A percentile compares a stretch with the other conserved stretches of the same genome.
phyloP scores from a whole-genome alignment of 2,888 invertebrate genomes.

The Phyto melanocephala region DNA sequence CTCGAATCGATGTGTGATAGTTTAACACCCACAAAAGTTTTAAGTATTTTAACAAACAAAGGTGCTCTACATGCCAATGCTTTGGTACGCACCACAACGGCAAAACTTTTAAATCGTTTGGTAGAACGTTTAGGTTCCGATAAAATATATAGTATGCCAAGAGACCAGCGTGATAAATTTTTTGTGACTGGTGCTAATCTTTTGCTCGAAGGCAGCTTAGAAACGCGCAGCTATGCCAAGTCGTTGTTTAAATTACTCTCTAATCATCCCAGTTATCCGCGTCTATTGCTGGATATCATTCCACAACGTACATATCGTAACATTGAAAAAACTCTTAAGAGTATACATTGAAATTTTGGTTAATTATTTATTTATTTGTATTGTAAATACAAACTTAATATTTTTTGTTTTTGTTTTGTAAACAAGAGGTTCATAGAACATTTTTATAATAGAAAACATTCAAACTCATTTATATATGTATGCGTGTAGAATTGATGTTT shows the following conservation, averaged over 20 bases:
- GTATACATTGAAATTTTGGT: slow-evolving; percentile 68
- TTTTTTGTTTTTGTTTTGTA: background rate
- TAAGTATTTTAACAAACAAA: slow-evolving; percentile 83
- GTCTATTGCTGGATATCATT: slow-evolving; percentile 88
- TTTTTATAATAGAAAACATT: background rate
- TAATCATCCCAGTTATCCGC: slow-evolving; percentile 87
- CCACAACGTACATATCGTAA: slow-evolving; percentile 88
- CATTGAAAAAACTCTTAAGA: slow-evolving; percentile 87
- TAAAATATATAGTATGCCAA: slow-evolving; percentile 84
- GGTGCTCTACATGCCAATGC: slow-evolving; percentile 92
- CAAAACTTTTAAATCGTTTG: slow-evolving; percentile 86
- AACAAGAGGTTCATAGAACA: slow-evolving; percentile 54
- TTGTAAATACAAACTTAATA: slow-evolving; percentile 26
- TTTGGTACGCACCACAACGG: slow-evolving; percentile 90
- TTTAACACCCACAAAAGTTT: slow-evolving; percentile 84
- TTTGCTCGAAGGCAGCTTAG: slow-evolving; percentile 90
- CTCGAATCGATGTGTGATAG: slow-evolving; percentile 90
- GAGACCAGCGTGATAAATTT: slow-evolving; percentile 89
- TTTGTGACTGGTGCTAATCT: slow-evolving; percentile 90
- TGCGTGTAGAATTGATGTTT: slow-evolving; percentile 28
- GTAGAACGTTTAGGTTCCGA: slow-evolving; percentile 87
- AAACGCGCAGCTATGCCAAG: slow-evolving; percentile 90
- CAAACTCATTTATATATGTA: background rate
- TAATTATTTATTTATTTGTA: background rate
- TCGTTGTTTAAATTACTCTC: slow-evolving; percentile 86